Base-by-base conservation (phyloP, 2,797 vertebrate species). In the Adelosebastes latens region DNA sequence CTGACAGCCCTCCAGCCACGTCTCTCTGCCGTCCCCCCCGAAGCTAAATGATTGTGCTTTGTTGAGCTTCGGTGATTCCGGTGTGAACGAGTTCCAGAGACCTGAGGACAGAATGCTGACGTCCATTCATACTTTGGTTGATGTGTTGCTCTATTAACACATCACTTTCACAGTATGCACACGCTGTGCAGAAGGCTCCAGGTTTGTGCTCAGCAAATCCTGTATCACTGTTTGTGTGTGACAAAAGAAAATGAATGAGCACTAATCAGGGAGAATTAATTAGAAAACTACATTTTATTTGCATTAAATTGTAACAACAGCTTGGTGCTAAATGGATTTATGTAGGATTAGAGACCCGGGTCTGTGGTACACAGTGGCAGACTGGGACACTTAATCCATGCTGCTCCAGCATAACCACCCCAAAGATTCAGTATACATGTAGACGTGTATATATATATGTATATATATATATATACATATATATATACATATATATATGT, bases 201-300 rank as follows among this genome's bases (percentile, higher is more conserved):
- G 29, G 14, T 9, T 36, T 56, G 32, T 69, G n/a, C 10, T 64
- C 52, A 20, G 22, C n/a, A 72, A 77, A 67, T 62, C 55, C 55
- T 46, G 3, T n/a, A 11, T 53, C 8, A 27, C 22, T 66, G 31
- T 52, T 20, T 42, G 27, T 58, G 5, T 68, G 14, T 36, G 22
- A 39, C n/a, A 18, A 29, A 29, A 61, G 8, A 53, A 53, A 46
- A 13, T 18, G 27, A n/a, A 46, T 24, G 16, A 20, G 18, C 64
- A 16, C 25, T 55, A 53, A 70, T 75, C 20, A 20, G 42, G 14
- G 14, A 55, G 12, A 68, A 39, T 68, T 63, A 39, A 72, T 59
- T 56, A n/a, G 10, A 39, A 36, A 63, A 64, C 9, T 32, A 46
- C 7, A 42, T 55, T 75, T 79, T 63, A 66, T 62, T 79, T 62